phyloP scores from a whole-genome alignment of 2,888 invertebrate species.

The Craniophora ligustri region DNA sequence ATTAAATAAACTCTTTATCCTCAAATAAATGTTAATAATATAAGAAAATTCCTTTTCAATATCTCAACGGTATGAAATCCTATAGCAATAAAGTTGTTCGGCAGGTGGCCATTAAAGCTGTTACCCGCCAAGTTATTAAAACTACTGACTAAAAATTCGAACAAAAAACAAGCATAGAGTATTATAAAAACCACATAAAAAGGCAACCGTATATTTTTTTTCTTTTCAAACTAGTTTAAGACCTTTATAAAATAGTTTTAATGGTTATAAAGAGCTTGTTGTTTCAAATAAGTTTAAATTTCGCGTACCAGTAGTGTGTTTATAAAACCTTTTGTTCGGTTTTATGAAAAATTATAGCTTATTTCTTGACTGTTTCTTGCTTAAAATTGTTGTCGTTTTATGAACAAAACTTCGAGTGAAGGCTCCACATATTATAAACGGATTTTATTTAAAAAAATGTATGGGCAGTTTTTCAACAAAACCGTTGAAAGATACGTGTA shows the following conservation, averaged over 20 bases:
- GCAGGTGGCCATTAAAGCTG: constrained; percentile 43
- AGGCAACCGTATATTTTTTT: constrained; percentile 25
- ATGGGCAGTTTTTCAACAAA: too few relatives aligned
- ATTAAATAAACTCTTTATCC: too few relatives aligned
- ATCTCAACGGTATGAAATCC: constrained; percentile 2
- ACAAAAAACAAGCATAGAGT: constrained; percentile 28
- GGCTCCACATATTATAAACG: too few relatives aligned
- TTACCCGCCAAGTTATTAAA: constrained; percentile 39
- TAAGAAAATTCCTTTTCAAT: constrained; percentile 6
- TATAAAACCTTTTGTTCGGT: background rate
- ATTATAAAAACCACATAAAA: constrained; percentile 32
- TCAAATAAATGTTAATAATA: constrained; percentile 10
- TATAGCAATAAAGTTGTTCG: constrained; percentile 28
- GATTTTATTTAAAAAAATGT: too few relatives aligned
- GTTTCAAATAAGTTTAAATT: background rate
- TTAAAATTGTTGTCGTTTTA: too few relatives aligned
- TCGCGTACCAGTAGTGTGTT: background rate
- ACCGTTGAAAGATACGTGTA: too few relatives aligned
- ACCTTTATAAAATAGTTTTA: constrained; percentile 22
- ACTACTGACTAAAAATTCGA: constrained; percentile 28
- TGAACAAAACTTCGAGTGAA: too few relatives aligned
- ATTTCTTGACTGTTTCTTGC: too few relatives aligned
- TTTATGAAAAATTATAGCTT: background rate
- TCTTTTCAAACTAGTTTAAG: constrained; percentile 27
- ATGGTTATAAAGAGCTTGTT: constrained; percentile 1